Percentiles rank a stretch among this genome's conserved stretches.
Conservation (phyloP, 2,888 invertebrate genomes). For the Phragmatobia fuliginosa region DNA sequence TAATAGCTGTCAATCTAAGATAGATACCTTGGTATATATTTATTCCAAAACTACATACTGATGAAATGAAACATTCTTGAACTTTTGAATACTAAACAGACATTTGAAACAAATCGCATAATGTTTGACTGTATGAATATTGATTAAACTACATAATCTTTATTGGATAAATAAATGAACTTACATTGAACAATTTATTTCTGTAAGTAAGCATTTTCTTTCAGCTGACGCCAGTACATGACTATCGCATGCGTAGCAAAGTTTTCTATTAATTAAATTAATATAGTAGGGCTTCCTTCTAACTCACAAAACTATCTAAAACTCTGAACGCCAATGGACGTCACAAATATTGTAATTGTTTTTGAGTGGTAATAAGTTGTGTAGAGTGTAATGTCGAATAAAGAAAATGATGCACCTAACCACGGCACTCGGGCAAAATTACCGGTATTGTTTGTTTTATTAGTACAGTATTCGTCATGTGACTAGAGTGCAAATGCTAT, state of each 20-base stretch:
- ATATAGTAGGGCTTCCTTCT: slow-evolving; percentile 75
- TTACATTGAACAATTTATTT: slow-evolving; percentile 20
- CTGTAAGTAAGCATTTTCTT: slow-evolving; percentile 24
- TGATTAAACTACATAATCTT: neutral
- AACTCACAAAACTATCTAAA: slow-evolving; percentile 66
- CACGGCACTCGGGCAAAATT: slow-evolving; percentile 64
- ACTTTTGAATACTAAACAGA: too few relatives aligned
- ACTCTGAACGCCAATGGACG: slow-evolving; percentile 60
- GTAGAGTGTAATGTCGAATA: slow-evolving; percentile 62
- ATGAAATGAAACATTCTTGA: too few relatives aligned
- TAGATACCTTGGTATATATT: too few relatives aligned
- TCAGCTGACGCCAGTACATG: slow-evolving; percentile 1
- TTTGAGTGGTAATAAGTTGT: slow-evolving; percentile 32
- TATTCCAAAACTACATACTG: too few relatives aligned
- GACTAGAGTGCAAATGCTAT: neutral
- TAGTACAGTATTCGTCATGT: neutral
- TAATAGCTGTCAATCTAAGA: too few relatives aligned
- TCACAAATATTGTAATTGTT: slow-evolving; percentile 31
- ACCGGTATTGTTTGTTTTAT: slow-evolving; percentile 56
- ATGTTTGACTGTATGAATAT: neutral
- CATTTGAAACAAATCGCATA: too few relatives aligned
- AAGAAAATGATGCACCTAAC: slow-evolving; percentile 53
- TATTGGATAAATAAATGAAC: neutral
- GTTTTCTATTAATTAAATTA: slow-evolving; percentile 81
- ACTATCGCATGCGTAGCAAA: slow-evolving; percentile 50